A percentile compares a stretch with the other conserved stretches of the same genome.
Evolutionary conservation across 2,797 vertebrate species (phyloP).

Genomic region (Lithobates sylvaticus): DNA sequence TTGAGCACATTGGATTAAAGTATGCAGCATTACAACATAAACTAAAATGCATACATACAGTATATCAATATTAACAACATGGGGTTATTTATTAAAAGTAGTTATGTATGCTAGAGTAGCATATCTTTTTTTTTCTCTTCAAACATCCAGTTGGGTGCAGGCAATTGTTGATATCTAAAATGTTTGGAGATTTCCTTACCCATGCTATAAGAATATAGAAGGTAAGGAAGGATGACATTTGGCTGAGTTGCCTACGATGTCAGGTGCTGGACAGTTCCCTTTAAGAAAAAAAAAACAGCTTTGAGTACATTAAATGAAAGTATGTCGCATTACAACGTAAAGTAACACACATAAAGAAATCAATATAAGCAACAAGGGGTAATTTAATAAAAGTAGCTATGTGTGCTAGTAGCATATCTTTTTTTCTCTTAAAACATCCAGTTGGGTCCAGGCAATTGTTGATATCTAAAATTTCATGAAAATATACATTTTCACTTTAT

Average conservation of each 20-base stretch:
- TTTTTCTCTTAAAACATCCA: too few relatives aligned
- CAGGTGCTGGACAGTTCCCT: constrained; percentile 6
- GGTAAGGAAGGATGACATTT: constrained; percentile 78
- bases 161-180: constrained; percentile 69
- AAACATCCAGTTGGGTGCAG: too few relatives aligned
- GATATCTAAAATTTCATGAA: neutral
- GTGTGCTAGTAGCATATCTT: neutral
- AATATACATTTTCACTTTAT: too few relatives aligned
- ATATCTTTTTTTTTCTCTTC: too few relatives aligned
- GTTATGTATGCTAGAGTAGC: neutral
- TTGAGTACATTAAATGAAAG: neutral
- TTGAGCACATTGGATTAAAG: neutral
- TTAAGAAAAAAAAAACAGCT: neutral
- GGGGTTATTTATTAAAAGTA: neutral
- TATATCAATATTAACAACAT: neutral
- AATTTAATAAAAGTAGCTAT: neutral
- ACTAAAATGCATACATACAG: neutral
- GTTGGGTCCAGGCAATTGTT: neutral
- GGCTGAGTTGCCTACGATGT: neutral
- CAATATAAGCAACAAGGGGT: neutral
- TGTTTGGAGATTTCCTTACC: constrained; percentile 98
- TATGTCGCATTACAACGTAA: neutral
- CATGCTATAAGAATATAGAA: constrained; percentile 99
- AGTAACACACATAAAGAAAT: neutral
- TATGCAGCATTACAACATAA: neutral